Percentiles rank a stretch among this genome's conserved stretches.
Evolutionary conservation across 92 coral and sea anemone genomes (phyloP).

Genomic region (Bergia sp.): DNA sequence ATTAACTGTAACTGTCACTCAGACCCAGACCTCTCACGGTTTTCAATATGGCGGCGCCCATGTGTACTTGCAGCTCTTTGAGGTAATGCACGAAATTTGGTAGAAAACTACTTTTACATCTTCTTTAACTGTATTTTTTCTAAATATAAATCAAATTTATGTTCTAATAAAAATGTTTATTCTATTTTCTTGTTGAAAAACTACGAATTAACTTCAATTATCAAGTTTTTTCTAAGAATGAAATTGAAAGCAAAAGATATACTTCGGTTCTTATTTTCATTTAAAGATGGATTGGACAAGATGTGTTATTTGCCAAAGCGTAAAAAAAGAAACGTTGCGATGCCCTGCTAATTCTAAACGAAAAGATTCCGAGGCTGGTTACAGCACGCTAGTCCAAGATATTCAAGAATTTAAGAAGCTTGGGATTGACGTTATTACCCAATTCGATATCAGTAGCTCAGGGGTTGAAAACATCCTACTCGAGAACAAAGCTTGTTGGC

Average conservation of each 20-base stretch:
- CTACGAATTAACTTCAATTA: background rate
- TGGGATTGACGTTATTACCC: slow-evolving; percentile 6
- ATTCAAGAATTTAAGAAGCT: background rate
- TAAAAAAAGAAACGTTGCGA: slow-evolving; percentile 6
- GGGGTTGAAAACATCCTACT: slow-evolving; percentile 40
- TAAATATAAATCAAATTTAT: background rate
- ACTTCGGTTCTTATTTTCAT: slow-evolving; percentile 10
- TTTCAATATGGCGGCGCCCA: slow-evolving; percentile 18
- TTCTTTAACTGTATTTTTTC: background rate
- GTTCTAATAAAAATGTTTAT: slow-evolving; percentile 2
- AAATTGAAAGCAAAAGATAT: background rate
- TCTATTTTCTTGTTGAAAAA: slow-evolving; percentile 19
- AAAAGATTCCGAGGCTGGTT: slow-evolving; percentile 13
- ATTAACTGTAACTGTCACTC: slow-evolving; percentile 4
- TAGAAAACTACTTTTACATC: slow-evolving; percentile 13
- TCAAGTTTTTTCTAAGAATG: background rate
- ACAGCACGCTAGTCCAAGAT: slow-evolving; percentile 2
- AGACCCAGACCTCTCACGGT: slow-evolving; percentile 26
- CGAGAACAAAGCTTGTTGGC: slow-evolving; percentile 61
- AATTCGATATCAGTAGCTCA: background rate
- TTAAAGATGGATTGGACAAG: slow-evolving; percentile 16
- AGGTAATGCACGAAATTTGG: slow-evolving; percentile 17
- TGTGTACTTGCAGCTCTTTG: slow-evolving; percentile 28
- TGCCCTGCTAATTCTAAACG: slow-evolving; percentile 21
- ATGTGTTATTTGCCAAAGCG: slow-evolving; percentile 2